Evolutionary conservation across 1,140 invertebrate species (phyloP), one percentile per base, ranked within the genome.

Genomic region (Cyphomyrmex costatus): DNA sequence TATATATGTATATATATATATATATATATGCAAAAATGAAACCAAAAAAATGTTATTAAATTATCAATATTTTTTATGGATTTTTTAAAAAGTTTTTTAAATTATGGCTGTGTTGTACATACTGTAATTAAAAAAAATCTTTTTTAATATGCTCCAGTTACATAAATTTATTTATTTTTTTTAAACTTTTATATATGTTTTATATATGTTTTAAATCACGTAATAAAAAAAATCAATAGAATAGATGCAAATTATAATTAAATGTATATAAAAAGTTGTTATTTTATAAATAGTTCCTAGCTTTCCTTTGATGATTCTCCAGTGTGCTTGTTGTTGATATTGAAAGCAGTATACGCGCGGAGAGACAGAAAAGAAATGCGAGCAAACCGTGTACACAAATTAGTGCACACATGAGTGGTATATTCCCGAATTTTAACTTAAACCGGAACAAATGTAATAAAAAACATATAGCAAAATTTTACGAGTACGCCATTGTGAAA

Each of bases 401-500:
- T 19, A 49, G 42, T 27, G 7, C 58, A 27, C 56, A 70, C 24
- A 42, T 33, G 3, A 27, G 16, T 84, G 30, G 0, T 58, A 71
- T 74, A 58, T 30, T 79, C 24, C 46, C 49, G 10, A 14, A 30
- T 21, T 86, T 46, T 27, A 74, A 49, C 24, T 79, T 78, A 0
- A 58, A 68, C 61, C 30, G 33, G 30, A 33, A 12, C 61, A 53
- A 12, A 78, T 60, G 6, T 80, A 60, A n/a, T 65, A 65, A 12
- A 60, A 6, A 68, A 82, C 46, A 66, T 49, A 56, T 66, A 73
- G 4, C 56, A 24, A 16, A 77, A 12, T 66, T 42, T 71, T 71
- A 90, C 36, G 46, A 85, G 77, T 68, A 84, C 77, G 79, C 19
- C 19, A 61, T 84, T 46, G 8, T 65, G 66, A 91, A 80, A 85